Conservation (phyloP, 2,888 invertebrate genomes). For the Nezara viridula region DNA sequence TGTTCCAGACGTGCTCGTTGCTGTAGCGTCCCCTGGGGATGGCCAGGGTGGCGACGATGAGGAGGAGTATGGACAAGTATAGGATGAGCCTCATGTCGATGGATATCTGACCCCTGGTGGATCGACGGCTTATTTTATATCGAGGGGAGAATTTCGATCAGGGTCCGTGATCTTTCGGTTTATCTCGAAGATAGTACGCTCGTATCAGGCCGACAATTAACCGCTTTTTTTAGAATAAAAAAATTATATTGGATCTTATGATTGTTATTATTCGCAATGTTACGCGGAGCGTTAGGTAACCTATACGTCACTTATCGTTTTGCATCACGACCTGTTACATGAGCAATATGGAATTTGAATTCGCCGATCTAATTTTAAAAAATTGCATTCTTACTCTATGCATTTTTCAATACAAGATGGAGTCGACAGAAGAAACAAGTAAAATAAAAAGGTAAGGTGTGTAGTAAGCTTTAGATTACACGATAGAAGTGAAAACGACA, state of each 20-base stretch:
- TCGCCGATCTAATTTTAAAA: not conserved
- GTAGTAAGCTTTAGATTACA: no score
- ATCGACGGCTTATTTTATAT: conserved; percentile 21
- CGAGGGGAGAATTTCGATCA: not conserved
- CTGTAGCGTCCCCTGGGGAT: conserved; percentile 59
- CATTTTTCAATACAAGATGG: not conserved
- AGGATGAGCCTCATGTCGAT: not conserved
- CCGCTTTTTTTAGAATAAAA: not conserved
- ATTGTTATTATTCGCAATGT: not conserved
- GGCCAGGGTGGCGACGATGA: conserved; percentile 61
- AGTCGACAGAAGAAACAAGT: no score
- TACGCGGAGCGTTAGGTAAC: conserved; percentile 12
- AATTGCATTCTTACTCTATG: not conserved
- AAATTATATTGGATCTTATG: not conserved
- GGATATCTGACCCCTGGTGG: not conserved
- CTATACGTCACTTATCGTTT: not conserved
- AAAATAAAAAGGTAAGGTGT: no score
- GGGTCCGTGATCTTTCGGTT: conserved; percentile 24
- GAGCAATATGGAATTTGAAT: not conserved
- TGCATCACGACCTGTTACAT: not conserved
- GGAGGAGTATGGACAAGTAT: not conserved
- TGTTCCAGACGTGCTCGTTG: conserved; percentile 52
- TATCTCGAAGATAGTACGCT: not conserved
- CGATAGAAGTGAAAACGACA: no score
- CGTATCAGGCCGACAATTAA: not conserved